phyloP scores from a whole-genome alignment of 2,888 invertebrate genomes.

The Mylabris sibirica region DNA sequence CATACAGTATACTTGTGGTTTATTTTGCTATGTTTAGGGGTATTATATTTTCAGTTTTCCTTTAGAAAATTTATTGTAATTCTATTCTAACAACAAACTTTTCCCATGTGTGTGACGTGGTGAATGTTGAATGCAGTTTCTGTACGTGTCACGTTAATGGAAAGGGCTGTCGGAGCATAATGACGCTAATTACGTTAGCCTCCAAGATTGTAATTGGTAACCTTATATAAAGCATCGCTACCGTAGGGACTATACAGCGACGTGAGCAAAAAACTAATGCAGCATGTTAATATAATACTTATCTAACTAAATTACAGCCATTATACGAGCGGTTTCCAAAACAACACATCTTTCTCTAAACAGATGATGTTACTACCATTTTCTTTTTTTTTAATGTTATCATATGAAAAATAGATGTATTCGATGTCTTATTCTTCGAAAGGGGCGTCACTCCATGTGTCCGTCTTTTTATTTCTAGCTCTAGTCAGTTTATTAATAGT shows the following conservation, averaged over 20 bases:
- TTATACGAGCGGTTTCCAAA: conserved; percentile 21
- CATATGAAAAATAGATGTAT: too few species aligned
- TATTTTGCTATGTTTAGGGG: not conserved
- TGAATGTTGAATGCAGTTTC: conserved; percentile 8
- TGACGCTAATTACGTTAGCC: conserved; percentile 52
- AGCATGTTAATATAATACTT: conserved; percentile 29
- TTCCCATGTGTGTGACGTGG: not conserved
- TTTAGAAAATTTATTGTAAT: not conserved
- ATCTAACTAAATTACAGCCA: conserved; percentile 26
- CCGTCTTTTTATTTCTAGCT: not conserved
- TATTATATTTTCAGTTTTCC: not conserved
- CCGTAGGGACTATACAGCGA: conserved; percentile 33
- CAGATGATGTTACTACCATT: not conserved
- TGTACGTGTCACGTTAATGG: conserved; percentile 15
- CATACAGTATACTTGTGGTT: not conserved
- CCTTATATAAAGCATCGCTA: conserved; percentile 44
- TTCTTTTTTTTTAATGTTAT: conserved; percentile 34
- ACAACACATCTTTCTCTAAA: not conserved
- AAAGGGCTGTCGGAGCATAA: conserved; percentile 45
- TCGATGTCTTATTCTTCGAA: not conserved
- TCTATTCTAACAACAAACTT: not conserved
- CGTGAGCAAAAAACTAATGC: conserved; percentile 46
- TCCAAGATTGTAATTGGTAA: conserved; percentile 52
- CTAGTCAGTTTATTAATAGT: not conserved
- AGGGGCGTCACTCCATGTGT: not conserved